phyloP scores from a whole-genome alignment of 2,113 vertebrate genomes.

The Brachyhypopomus occidentalis region DNA sequence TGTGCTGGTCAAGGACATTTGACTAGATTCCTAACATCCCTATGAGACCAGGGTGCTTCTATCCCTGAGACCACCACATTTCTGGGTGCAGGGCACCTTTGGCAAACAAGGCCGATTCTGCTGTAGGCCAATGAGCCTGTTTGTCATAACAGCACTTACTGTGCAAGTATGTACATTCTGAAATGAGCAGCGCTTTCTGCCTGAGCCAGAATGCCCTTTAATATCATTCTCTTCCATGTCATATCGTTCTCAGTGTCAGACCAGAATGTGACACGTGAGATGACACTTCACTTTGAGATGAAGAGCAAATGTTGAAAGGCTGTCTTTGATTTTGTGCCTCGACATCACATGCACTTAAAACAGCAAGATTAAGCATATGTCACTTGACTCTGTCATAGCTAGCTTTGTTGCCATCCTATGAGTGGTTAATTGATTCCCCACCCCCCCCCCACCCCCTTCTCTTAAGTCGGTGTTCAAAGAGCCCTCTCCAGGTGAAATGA shows the following conservation, averaged over 20 bases:
- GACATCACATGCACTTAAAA: constrained; percentile 69
- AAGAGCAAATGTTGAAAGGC: constrained; percentile 69
- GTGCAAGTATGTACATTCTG: constrained; percentile 62
- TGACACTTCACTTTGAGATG: constrained; percentile 63
- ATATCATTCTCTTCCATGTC: constrained; percentile 71
- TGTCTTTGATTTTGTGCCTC: constrained; percentile 68
- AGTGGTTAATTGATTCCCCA: constrained; percentile 68
- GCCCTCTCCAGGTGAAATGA: constrained; percentile 46
- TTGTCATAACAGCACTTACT: background rate
- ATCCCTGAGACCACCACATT: too few species aligned
- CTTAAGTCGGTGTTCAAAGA: constrained; percentile 42
- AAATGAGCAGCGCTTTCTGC: constrained; percentile 68
- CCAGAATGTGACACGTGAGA: constrained; percentile 55
- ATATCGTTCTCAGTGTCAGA: constrained; percentile 66
- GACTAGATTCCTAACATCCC: too few species aligned
- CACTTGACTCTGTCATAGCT: constrained; percentile 66
- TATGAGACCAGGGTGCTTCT: too few species aligned
- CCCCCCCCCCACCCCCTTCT: background rate
- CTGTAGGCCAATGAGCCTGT: background rate
- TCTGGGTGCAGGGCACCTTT: too few species aligned
- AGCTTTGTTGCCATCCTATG: constrained; percentile 70
- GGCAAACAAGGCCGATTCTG: too few species aligned
- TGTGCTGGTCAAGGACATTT: too few species aligned
- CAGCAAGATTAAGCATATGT: constrained; percentile 71
- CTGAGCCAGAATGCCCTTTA: constrained; percentile 71